A percentile compares a stretch with the other conserved stretches of the same genome.
phyloP scores from a whole-genome alignment of 1,140 invertebrate species.

The Zophobas morio region DNA sequence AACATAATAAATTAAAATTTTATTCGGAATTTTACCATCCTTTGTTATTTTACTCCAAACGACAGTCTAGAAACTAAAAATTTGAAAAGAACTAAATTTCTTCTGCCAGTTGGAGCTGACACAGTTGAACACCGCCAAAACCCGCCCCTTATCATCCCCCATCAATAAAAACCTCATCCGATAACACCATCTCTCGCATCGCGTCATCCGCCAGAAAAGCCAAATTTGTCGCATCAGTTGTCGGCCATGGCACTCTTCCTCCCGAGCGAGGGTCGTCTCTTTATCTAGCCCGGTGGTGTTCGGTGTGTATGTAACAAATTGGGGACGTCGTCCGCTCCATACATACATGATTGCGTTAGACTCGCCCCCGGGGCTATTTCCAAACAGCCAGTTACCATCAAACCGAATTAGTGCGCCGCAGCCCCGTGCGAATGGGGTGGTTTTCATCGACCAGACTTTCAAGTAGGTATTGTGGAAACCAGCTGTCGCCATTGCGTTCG shows the following conservation, averaged over 20 bases:
- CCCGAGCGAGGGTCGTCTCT: constrained; percentile 15
- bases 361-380: constrained; percentile 39
- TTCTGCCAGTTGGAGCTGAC: too few relatives aligned
- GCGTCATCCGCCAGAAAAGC: not conserved
- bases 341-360: constrained; percentile 48
- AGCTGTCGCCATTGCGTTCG: constrained; percentile 37
- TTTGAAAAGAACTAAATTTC: too few relatives aligned
- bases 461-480: constrained; percentile 43
- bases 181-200: too few relatives aligned
- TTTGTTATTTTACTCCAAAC: too few relatives aligned
- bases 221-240: constrained; percentile 32
- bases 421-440: constrained; percentile 28
- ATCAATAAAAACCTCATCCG: too few relatives aligned
- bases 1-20: too few relatives aligned
- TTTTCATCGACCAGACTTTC: constrained; percentile 47
- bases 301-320: constrained; percentile 43
- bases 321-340: constrained; percentile 35
- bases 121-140: too few relatives aligned
- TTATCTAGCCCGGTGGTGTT: constrained; percentile 24
- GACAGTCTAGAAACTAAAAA: too few relatives aligned
- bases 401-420: constrained; percentile 25
- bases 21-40: too few relatives aligned
- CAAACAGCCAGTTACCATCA: constrained; percentile 39
- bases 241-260: constrained; percentile 16
- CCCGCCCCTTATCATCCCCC: too few relatives aligned